These are phyloP conservation scores for Chelonia mydas DNA, from an alignment of 2,797 vertebrate species.

Conservation along the genomic window DNA sequence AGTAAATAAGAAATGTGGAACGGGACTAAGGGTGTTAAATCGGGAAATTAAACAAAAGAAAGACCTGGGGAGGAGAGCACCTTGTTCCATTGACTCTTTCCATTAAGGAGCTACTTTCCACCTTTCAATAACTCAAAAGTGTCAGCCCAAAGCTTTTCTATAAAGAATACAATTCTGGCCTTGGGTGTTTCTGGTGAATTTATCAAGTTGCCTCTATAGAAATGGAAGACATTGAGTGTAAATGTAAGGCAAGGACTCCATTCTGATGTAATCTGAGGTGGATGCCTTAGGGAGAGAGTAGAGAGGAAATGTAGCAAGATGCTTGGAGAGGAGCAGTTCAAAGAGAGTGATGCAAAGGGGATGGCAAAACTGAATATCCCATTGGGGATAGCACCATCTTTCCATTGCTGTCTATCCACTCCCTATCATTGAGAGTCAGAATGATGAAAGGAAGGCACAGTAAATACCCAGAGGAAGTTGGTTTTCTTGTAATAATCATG, in stretches of 20 bases:
- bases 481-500: neutral
- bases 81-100: neutral
- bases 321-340: neutral
- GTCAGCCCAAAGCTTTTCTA: neutral
- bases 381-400: neutral
- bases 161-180: neutral
- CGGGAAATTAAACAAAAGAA: neutral
- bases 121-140: neutral
- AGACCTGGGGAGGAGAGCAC: neutral
- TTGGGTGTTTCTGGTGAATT: neutral
- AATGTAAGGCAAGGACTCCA: neutral
- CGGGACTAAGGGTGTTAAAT: neutral
- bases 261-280: neutral
- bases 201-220: neutral
- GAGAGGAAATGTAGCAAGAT: neutral
- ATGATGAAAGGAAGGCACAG: neutral
- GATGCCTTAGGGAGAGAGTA: neutral
- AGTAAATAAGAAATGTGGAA: neutral
- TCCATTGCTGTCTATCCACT: neutral
- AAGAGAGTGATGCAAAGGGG: neutral
- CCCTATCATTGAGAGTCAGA: neutral
- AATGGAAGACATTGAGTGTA: neutral
- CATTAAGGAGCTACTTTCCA: neutral
- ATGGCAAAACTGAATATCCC: neutral
- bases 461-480: neutral